phyloP scores from a whole-genome alignment of 2,113 vertebrate genomes.

The Ivindomyrus marchei region DNA sequence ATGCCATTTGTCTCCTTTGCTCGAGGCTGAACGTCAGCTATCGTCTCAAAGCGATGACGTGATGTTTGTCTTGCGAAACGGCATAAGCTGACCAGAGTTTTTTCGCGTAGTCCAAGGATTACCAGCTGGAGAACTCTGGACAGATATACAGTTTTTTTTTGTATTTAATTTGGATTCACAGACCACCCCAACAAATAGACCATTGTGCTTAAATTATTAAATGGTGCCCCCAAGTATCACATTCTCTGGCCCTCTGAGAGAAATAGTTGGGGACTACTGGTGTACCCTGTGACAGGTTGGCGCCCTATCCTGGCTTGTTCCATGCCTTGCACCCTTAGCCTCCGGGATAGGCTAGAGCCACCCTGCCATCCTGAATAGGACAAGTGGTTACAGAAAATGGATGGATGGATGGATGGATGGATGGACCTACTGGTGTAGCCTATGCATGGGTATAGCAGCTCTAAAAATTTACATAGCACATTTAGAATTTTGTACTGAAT shows the following conservation, averaged over 20 bases:
- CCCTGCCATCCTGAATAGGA: background rate
- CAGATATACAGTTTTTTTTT: background rate
- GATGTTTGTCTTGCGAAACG: background rate
- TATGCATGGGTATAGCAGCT: background rate
- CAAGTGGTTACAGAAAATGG: background rate
- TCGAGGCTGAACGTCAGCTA: no score
- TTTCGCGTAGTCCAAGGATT: background rate
- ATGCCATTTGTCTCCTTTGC: no score
- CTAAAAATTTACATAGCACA: background rate
- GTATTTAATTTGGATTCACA: background rate
- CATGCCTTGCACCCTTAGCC: background rate
- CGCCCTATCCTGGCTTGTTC: background rate
- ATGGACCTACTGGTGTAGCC: background rate
- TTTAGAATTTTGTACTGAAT: background rate
- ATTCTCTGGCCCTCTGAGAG: background rate
- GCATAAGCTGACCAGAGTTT: background rate
- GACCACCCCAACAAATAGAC: background rate
- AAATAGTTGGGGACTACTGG: background rate
- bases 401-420: no score
- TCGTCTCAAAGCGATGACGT: background rate
- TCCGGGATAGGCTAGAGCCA: background rate
- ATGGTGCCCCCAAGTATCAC: background rate
- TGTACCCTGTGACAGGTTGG: background rate
- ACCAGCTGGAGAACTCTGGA: background rate
- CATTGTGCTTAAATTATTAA: background rate